These are phyloP conservation scores for Drosophila jambulina DNA, from an alignment of 1,140 invertebrate species.

Conservation along the genomic window DNA sequence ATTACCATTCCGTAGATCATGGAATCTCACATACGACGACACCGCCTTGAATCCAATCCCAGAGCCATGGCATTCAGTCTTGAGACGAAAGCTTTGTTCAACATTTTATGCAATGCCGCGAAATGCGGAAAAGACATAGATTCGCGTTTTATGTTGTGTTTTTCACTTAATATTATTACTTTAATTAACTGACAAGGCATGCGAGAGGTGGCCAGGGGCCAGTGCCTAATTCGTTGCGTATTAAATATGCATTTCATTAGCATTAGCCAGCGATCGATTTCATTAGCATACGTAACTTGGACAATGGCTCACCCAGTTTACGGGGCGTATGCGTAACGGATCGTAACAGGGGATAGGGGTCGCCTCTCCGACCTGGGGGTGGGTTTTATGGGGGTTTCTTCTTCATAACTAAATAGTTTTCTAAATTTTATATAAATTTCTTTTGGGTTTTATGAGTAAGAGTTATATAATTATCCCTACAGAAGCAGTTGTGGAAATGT, in stretches of 20 bases:
- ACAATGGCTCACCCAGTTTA: conserved; percentile 52
- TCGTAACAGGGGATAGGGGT: not conserved
- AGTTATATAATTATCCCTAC: not conserved
- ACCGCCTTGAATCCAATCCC: conserved; percentile 13
- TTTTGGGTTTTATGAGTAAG: not conserved
- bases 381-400: not conserved
- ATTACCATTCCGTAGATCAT: conserved; percentile 21
- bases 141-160: conserved; percentile 23
- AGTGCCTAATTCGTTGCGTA: conserved; percentile 34
- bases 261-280: conserved; percentile 26
- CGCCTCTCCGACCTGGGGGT: not conserved
- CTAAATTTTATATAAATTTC: not conserved
- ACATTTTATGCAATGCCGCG: conserved; percentile 56
- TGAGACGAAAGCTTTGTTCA: conserved; percentile 37
- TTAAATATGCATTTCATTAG: conserved; percentile 37
- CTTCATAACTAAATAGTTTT: not conserved
- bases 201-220: conserved; percentile 25
- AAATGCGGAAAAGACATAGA: conserved; percentile 70
- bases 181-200: conserved; percentile 31
- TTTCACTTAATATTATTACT: conserved; percentile 45
- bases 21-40: conserved; percentile 43
- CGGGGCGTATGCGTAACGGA: conserved; percentile 30
- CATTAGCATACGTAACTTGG: conserved; percentile 54
- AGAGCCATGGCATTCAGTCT: conserved; percentile 12
- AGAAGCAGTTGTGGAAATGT: no score